Evolutionary conservation across 2,113 vertebrate species (phyloP), one percentile per base, ranked within the genome.

Genomic region (Eretmochelys imbricata): DNA sequence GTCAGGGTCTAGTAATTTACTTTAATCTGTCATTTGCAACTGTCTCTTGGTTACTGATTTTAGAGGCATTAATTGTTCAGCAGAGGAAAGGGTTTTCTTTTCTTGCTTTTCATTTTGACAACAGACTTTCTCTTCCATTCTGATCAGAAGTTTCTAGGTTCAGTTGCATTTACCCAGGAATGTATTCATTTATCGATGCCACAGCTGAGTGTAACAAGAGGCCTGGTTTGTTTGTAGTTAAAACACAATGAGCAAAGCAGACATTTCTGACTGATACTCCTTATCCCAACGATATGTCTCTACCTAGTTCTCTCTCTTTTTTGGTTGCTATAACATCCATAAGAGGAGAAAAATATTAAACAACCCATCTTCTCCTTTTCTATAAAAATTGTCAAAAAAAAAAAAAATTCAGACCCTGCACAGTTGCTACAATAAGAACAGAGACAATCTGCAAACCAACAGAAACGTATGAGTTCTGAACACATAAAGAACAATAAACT

Each of bases 1-100:
- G n/a, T 75, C 65, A 38, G 48, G 82, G 89, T 62, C 55, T 85
- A 87, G 80, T 92, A 5, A 76, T 79, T 91, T 90, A 78, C 59
- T 95, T 96, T 79, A 91, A 86, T 91, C 49, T 92, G n/a, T 6
- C 13, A 1, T 54, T 95, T 90, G 8, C 65, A 78, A 62, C 51
- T 86, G 13, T 72, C 2, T 93, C 12, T 81, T 55, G 35, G 14
- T 51, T 29, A 84, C 0, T 55, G 49, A 72, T 89, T 84, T 82
- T 59, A 6, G 20, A 89, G 87, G 50, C 24, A 80, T 24, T 93
- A 57, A 87, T 88, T 35, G 13, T 72, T 48, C 22, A n/a, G 29
- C 27, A 16, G 9, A 5, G 53, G 10, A 0, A 50, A 3, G 4
- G 20, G 31, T 54, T 92, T 84, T 91, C 48, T 42, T 19, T 2